Conservation (phyloP, 2,797 vertebrate genomes). For the Pampus argenteus region DNA sequence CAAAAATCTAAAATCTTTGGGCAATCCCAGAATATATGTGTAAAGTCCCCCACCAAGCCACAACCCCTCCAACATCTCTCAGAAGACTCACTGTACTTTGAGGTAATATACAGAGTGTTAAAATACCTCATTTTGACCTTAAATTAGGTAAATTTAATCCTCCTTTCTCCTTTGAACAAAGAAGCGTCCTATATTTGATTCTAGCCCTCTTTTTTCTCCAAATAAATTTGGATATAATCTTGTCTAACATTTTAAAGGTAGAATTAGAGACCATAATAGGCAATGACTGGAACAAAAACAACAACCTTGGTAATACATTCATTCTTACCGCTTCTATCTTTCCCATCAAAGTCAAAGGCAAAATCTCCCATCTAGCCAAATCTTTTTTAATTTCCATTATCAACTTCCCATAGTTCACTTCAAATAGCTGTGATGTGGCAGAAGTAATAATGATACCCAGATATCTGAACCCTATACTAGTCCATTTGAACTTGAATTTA, state of each 20-base stretch:
- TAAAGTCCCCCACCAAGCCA: background rate
- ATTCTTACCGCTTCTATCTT: background rate
- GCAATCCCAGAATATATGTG: background rate
- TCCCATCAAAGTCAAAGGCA: background rate
- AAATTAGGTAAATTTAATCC: background rate
- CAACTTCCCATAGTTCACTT: background rate
- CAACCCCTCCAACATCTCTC: background rate
- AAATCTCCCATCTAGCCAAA: slow-evolving; percentile 2
- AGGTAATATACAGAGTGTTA: background rate
- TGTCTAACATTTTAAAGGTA: background rate
- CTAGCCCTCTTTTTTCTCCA: background rate
- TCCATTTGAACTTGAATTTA: background rate
- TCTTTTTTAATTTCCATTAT: background rate
- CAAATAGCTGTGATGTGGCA: background rate
- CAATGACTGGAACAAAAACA: slow-evolving; percentile 15
- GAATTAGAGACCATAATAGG: background rate
- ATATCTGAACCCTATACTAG: background rate
- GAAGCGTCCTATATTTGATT: background rate
- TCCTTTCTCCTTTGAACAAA: background rate
- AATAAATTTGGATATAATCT: background rate
- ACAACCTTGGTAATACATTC: background rate
- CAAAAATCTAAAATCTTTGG: background rate
- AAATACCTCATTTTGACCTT: background rate
- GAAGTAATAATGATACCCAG: slow-evolving; percentile 4
- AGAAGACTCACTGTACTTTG: background rate